Conservation (phyloP, 2,888 invertebrate genomes). For the Apodemia mormo region DNA sequence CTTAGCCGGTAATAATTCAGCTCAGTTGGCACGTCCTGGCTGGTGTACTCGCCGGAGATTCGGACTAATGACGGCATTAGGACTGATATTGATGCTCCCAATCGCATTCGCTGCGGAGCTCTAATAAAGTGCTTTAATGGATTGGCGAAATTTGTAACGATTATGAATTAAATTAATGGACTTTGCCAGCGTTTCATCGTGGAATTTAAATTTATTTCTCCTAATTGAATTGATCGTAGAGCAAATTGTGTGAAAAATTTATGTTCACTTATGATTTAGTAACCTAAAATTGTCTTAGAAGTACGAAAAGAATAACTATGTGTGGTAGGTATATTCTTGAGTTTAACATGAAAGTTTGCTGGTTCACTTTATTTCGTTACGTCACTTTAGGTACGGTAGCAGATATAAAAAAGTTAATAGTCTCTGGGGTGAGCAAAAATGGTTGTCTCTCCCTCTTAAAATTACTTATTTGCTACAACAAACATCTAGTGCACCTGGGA, state of each 20-base stretch:
- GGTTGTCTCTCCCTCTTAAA: too few species aligned
- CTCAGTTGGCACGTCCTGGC: constrained; percentile 10
- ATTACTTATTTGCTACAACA: too few species aligned
- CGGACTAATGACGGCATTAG: constrained; percentile 18
- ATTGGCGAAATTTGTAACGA: constrained; percentile 16
- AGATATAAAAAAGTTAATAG: too few species aligned
- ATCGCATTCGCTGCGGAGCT: constrained; percentile 10
- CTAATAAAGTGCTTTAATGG: constrained; percentile 18
- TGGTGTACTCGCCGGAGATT: constrained; percentile 2
- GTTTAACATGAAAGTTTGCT: too few species aligned
- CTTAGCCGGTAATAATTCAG: constrained; percentile 13
- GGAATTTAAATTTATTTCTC: neutral
- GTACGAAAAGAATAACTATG: too few species aligned
- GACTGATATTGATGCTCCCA: constrained; percentile 15
- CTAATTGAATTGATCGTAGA: neutral
- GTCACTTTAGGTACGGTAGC: too few species aligned
- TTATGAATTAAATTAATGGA: constrained; percentile 18
- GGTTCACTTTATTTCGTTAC: too few species aligned
- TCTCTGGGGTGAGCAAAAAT: too few species aligned
- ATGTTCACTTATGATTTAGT: neutral
- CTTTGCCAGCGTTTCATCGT: neutral
- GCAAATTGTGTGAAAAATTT: neutral
- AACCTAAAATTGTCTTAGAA: too few species aligned
- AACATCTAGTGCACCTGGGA: too few species aligned
- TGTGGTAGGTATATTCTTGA: too few species aligned